Percentiles rank a stretch among this genome's conserved stretches.
Conservation (phyloP, 2,113 vertebrate species). For the Opisthocomus hoazin region DNA sequence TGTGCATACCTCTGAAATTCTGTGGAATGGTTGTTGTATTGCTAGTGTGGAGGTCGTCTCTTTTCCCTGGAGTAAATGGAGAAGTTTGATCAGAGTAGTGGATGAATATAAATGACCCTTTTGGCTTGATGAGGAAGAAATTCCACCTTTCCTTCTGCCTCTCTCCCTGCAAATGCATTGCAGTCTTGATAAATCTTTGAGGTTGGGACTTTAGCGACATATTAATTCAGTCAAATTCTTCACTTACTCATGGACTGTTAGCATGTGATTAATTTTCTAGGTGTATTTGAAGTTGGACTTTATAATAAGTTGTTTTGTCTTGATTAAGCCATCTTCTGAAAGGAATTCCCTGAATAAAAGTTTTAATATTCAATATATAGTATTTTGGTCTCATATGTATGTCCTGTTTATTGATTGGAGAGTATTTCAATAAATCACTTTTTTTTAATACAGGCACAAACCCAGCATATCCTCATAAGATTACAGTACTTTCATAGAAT, state of each 20-base stretch:
- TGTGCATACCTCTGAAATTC: not conserved
- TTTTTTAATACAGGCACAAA: not conserved
- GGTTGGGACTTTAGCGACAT: not conserved
- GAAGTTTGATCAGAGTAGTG: not conserved
- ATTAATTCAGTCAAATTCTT: not conserved
- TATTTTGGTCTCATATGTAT: not conserved
- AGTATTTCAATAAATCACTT: not conserved
- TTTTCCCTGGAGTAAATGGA: not conserved
- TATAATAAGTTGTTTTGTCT: not conserved
- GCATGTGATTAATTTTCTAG: not conserved
- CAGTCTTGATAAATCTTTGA: not conserved
- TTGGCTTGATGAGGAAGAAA: not conserved
- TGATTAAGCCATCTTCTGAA: not conserved
- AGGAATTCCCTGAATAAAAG: not conserved
- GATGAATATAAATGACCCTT: not conserved
- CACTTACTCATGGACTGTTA: not conserved
- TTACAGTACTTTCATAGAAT: constrained; percentile 25
- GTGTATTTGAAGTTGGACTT: not conserved
- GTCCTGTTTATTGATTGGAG: not conserved
- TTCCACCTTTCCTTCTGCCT: not conserved
- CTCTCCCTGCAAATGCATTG: not conserved
- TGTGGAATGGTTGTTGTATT: not conserved
- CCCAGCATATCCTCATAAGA: not conserved
- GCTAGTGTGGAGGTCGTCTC: not conserved
- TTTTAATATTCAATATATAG: not conserved